phyloP scores from a whole-genome alignment of 2,113 vertebrate species.

The Alethe diademata region DNA sequence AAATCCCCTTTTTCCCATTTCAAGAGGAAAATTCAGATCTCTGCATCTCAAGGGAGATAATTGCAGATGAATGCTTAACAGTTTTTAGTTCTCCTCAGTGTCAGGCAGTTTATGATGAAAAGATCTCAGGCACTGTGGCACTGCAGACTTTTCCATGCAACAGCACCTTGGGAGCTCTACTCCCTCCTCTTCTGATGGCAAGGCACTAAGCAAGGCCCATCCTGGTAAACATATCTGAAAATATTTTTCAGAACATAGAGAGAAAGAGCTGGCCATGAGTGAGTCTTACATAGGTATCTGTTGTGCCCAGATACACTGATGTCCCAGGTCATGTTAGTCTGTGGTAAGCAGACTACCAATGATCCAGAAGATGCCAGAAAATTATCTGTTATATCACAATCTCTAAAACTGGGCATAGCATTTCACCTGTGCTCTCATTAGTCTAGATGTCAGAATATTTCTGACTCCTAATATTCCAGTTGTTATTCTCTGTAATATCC shows the following conservation, averaged over 20 bases:
- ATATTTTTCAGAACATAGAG: background rate
- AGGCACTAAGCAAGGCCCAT: background rate
- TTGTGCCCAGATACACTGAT: background rate
- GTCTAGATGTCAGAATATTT: background rate
- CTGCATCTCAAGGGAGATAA: background rate
- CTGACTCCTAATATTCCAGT: background rate
- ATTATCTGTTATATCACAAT: background rate
- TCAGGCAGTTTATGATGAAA: background rate
- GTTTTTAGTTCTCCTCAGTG: background rate
- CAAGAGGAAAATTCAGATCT: background rate
- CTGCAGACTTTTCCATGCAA: background rate
- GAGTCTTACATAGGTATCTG: fast-evolving
- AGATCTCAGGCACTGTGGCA: background rate
- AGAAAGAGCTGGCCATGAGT: background rate
- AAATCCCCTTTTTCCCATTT: background rate
- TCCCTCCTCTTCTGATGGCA: background rate
- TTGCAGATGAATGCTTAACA: background rate
- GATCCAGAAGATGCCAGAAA: background rate
- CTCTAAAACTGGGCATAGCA: background rate
- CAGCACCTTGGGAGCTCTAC: background rate
- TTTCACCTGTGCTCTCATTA: background rate
- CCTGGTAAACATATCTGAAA: background rate
- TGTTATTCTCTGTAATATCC: background rate
- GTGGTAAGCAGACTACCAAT: background rate
- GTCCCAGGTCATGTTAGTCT: background rate